Conservation (phyloP, 2,888 invertebrate genomes). For the Strigamia maritima region DNA sequence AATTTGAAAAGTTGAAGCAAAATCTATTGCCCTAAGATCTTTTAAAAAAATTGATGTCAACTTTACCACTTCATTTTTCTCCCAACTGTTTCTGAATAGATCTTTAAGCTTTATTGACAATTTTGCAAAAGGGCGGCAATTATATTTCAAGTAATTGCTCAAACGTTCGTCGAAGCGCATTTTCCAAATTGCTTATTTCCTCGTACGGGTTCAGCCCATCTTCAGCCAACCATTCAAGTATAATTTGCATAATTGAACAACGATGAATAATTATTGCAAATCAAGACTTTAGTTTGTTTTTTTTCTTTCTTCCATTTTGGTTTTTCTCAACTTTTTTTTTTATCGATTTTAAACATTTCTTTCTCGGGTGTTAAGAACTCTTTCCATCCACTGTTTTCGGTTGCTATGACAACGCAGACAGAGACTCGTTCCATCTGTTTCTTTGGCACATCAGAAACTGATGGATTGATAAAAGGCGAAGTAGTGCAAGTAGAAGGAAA, state of each 20-base stretch:
- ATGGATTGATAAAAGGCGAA: conserved; percentile 34
- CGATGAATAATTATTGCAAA: conserved; percentile 30
- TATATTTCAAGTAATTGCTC: conserved; percentile 29
- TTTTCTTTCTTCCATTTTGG: not conserved
- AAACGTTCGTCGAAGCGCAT: conserved; percentile 8
- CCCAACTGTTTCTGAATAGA: not conserved
- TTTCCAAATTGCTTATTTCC: conserved; percentile 31
- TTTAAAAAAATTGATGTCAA: not conserved
- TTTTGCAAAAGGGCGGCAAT: conserved; percentile 15
- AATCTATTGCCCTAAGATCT: too few relatives aligned
- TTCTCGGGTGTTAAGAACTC: too few relatives aligned
- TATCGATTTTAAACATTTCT: too few relatives aligned
- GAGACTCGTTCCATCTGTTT: conserved; percentile 26
- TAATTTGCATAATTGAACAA: conserved; percentile 32
- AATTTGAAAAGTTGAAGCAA: too few relatives aligned
- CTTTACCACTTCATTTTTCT: not conserved
- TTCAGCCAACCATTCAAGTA: conserved; percentile 14
- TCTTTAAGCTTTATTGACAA: conserved; percentile 31
- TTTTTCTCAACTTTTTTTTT: not conserved
- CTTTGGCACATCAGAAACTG: conserved; percentile 20
- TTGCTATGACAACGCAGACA: not conserved
- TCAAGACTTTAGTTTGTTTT: not conserved
- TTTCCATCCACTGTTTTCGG: not conserved
- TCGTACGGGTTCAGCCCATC: not conserved
- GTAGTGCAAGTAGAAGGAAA: conserved; percentile 18